Base-by-base conservation (phyloP, 2,888 invertebrate species). In the Chloroclysta siterata region DNA sequence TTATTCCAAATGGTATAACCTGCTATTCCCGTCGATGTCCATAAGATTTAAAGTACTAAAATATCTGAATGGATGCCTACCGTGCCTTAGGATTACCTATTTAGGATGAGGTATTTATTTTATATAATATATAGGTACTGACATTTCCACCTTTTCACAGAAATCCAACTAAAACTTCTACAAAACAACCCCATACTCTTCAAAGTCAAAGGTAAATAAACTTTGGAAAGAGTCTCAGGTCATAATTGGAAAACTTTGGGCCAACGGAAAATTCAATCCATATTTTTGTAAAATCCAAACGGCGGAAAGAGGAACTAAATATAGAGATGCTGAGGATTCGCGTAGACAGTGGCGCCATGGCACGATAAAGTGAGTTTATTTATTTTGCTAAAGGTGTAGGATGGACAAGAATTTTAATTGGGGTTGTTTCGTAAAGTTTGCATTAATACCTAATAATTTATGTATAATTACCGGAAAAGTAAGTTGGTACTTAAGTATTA, bases 241-340 rank as follows among this genome's bases (percentile, higher is more conserved):
- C 58, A 66, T 69, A 66, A 69, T 69, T 69, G 65, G 68, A 69
- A 69, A 69, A 69, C 59, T 69, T 69, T 14, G 46, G 14, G 11
- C 42, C 36, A 11, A 3, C 0, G 22, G 47, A 47, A 39, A 41
- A 56, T 48, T 22, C 48, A 28, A 55, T 55, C 54, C 54, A 55
- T 48, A 56, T 56, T 56, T 50, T 48, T 22, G 36, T 22, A 36
- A 36, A 15, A n/a, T 17, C 39, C 10, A 22, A 15, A 17, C 22
- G 47, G 59, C 28, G 53, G 15, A 39, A 47, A 11, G 6, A 1
- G 15, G 59, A 59, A 59, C 59, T 59, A 59, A 53, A 59, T 42
- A 44, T 42, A 15, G 11, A 6, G 46, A 46, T 36, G 6, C n/a
- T 17, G 14, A 11, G 33, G 5, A 46, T 52, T 46, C 36, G 14